Base-by-base conservation (phyloP, 2,888 invertebrate genomes). In the Carpatolechia fugitivella region DNA sequence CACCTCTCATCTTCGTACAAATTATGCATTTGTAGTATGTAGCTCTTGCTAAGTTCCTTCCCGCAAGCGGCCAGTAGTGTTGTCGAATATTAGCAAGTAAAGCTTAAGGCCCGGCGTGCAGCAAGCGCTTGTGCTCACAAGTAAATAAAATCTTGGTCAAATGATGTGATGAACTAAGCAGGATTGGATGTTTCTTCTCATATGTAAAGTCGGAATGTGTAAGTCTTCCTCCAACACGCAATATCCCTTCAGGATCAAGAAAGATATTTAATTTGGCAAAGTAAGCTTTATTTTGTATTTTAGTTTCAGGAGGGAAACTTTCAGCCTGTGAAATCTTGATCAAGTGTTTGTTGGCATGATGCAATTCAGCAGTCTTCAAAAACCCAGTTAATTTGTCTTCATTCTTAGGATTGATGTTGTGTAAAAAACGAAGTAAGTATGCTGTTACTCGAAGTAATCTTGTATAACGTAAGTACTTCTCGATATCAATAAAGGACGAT, bases 211-310 rank as follows among this genome's bases (percentile, higher is more conserved):
- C 30, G 3, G 16, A 18, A 7, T 33, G 13, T 3, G 1, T 24
- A 3, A 53, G 10, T n/a, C 53, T n/a, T 1, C 53, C 53, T 14
- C 53, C 53, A 20, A 53, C 53, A 11, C 35, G 18, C 1, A 53
- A 20, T 2, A 53, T 1, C 1, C 36, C 36, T 1, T n/a, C n/a
- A 7, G 1, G 3, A 36, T 50, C 50, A 7, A 50, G 1, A 18
- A 50, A 50, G 0, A 35, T 20, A 14, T 35, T 65, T 60, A 55
- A 63, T 62, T 1, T 44, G 49, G 49, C 3, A 14, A 52, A 49
- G n/a, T 47, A 33, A 50, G 54, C 56, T 38, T 58, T n/a, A n/a
- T n/a, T n/a, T n/a, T n/a, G n/a, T n/a, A n/a, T n/a, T n/a, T n/a
- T n/a, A n/a, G n/a, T n/a, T n/a, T n/a, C n/a, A n/a, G n/a, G n/a